A percentile compares a stretch with the other conserved stretches of the same genome.
Evolutionary conservation across 2,888 invertebrate genomes (phyloP).

Genomic region (Mythimna pallens): DNA sequence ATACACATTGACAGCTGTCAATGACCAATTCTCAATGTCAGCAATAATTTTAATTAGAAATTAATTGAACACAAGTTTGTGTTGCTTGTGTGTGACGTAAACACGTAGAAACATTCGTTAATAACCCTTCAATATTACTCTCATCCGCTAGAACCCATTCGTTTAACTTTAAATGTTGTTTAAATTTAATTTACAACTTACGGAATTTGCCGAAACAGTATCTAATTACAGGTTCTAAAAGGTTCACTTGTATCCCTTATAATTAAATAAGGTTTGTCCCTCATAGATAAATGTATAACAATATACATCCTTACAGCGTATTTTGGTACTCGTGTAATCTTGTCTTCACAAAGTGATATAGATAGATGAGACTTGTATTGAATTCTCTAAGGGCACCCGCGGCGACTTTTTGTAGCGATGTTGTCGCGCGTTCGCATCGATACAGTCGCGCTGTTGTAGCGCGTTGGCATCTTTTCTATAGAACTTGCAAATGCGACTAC

Average conservation of each 20-base stretch:
- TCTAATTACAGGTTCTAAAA: slow-evolving; percentile 65
- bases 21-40: too few species aligned
- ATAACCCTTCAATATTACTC: slow-evolving; percentile 27
- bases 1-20: too few species aligned
- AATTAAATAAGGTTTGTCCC: slow-evolving; percentile 60
- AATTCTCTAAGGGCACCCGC: too few species aligned
- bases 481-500: too few species aligned
- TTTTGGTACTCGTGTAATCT: neutral
- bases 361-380: too few species aligned
- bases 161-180: slow-evolving; percentile 50
- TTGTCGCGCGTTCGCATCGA: too few species aligned
- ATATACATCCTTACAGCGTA: slow-evolving; percentile 12
- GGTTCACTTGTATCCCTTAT: slow-evolving; percentile 55
- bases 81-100: neutral
- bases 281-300: slow-evolving; percentile 25
- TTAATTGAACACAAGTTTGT: too few species aligned
- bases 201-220: slow-evolving; percentile 50
- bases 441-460: too few species aligned
- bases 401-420: too few species aligned
- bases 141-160: slow-evolving; percentile 19
- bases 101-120: slow-evolving; percentile 18
- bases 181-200: slow-evolving; percentile 60
- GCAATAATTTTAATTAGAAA: too few species aligned
- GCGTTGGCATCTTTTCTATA: too few species aligned
- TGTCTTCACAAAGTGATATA: neutral